Conservation (phyloP, 2,888 invertebrate genomes). For the Branchipolynoe longqiensis region DNA sequence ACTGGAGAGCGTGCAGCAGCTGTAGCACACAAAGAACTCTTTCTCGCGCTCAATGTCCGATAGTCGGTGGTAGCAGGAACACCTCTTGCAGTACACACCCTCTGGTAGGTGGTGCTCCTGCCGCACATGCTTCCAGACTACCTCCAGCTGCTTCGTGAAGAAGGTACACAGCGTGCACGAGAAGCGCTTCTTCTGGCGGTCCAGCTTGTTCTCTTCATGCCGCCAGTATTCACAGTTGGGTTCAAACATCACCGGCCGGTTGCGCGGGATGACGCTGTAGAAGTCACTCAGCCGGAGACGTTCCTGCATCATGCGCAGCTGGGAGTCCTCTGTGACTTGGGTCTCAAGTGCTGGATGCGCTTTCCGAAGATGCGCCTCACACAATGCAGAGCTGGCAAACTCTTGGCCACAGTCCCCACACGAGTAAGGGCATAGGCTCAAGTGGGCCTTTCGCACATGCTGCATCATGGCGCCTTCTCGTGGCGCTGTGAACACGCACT, state of each 20-base stretch:
- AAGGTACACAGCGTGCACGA: not conserved
- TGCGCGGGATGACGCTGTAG: conserved; percentile 4
- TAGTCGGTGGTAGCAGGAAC: not conserved
- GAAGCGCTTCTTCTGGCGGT: not conserved
- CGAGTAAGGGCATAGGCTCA: not conserved
- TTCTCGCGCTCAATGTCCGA: not conserved
- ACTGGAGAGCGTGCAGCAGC: conserved; percentile 18
- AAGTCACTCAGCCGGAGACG: not conserved
- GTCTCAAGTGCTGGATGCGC: not conserved
- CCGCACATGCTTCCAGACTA: conserved; percentile 33
- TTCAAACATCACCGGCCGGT: not conserved
- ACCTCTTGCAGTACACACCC: conserved; percentile 15
- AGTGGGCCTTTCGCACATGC: not conserved
- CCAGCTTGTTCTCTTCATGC: not conserved
- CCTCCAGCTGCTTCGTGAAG: not conserved
- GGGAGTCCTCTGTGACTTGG: not conserved
- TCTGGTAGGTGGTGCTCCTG: conserved; percentile 1
- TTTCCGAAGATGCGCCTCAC: not conserved
- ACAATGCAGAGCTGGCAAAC: not conserved
- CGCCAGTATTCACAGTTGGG: not conserved
- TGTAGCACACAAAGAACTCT: conserved; percentile 47
- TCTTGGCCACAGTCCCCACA: conserved; percentile 10
- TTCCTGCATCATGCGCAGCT: not conserved
- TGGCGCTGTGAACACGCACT: not conserved
- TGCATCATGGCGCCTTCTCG: conserved; percentile 9